Evolutionary conservation across 37 sponge, comb jelly and placozoan species (phyloP).

Genomic region (Crambe crambe): DNA sequence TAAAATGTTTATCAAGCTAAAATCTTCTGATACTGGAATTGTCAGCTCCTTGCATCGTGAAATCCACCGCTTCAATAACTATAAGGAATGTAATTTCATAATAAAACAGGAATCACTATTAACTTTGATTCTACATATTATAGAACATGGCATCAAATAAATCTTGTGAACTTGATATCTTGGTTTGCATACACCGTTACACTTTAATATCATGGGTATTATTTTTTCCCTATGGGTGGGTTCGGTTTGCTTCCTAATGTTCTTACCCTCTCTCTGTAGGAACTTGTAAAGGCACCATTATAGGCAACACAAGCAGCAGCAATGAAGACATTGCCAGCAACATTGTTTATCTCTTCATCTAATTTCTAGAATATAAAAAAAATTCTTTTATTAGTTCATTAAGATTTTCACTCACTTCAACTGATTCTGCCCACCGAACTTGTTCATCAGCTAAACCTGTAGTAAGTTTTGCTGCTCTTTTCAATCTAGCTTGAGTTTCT

Average conservation of each 20-base stretch:
- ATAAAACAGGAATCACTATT: no score
- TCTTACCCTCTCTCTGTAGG: slow-evolving; percentile 81
- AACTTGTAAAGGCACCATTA: slow-evolving; percentile 95
- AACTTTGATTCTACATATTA: neutral
- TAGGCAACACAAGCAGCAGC: slow-evolving; percentile 99
- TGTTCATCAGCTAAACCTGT: slow-evolving; percentile 97
- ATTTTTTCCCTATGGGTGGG: no score
- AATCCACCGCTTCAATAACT: slow-evolving; percentile 89
- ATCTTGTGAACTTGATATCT: neutral
- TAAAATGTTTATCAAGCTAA: slow-evolving; percentile 50
- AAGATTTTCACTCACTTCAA: no score
- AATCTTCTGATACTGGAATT: slow-evolving; percentile 92
- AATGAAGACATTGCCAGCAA: slow-evolving; percentile 97
- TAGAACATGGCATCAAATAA: neutral
- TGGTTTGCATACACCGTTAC: no score
- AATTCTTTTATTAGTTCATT: neutral
- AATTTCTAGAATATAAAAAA: slow-evolving; percentile 38
- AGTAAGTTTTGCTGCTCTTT: slow-evolving; percentile 92
- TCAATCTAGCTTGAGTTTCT: slow-evolving; percentile 82
- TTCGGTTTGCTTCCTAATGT: no score
- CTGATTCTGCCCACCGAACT: slow-evolving; percentile 92
- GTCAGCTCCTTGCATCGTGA: slow-evolving; percentile 81
- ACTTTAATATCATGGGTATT: no score
- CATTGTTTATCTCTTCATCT: slow-evolving; percentile 93
- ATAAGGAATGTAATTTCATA: neutral